Evolutionary conservation across 2,797 vertebrate genomes (phyloP), one percentile per base, ranked within the genome.

Genomic region (Anguilla pacifica): DNA sequence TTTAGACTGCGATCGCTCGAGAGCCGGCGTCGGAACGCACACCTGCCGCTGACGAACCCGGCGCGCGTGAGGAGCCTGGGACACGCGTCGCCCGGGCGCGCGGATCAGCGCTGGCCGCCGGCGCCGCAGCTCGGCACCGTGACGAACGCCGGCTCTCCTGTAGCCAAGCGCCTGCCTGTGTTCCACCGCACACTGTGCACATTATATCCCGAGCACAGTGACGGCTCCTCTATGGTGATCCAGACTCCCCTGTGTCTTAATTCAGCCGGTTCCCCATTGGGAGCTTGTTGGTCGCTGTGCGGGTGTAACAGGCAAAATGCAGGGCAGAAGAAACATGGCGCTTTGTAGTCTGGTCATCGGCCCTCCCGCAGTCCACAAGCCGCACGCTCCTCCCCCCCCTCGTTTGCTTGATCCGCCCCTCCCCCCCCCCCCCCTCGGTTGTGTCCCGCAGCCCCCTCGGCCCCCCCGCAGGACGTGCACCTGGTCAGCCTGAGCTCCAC

Each of bases 401-500:
- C 35, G 35, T 35, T 35, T 35, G 35, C 35, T 35, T 35, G 35
- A 35, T 35, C 35, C 35, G 9, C 49, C 4, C 49, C 49, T 4
- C 49, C 49, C 49, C 49, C 49, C 49, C 49, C 49, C 49, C 49
- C 0, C 49, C 49, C 49, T 93, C 92, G 92, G 91, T 94, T 91
- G 90, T 90, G 92, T 83, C 88, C 90, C 90, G 72, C 95, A 99
- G 99, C 98, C 95, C 99, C 99, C 72, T 99, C 99, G 0, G 98
- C 99, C 90, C 98, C 98, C 93, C 99, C 99, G 93, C 98, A 99
- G 95, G 97, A 99, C 81, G 98, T 99, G 90, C 96, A 96, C 15
- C 97, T 99, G 94, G 91, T 97, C 96, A 98, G 98, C 94, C 95
- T 97, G 91, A 98, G 96, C 96, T 99, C 99, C 93, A 99, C 98